These are phyloP conservation scores for Holothuria leucospilota DNA, from an alignment of 53 echinoderm and acorn worm genomes.

Conservation along the genomic window DNA sequence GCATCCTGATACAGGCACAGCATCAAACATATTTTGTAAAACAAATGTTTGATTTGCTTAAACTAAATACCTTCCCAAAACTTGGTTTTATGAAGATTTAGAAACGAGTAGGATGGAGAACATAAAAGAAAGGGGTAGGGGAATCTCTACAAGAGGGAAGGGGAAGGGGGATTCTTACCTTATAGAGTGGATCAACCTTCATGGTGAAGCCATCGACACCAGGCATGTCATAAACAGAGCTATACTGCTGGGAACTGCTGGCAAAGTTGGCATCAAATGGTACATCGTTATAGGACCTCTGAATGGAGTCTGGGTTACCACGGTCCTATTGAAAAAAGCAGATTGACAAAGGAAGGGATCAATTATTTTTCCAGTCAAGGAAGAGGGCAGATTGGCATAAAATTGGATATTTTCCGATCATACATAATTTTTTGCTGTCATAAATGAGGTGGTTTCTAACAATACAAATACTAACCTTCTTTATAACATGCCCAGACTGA, in stretches of 20 bases:
- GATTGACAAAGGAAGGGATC: background rate
- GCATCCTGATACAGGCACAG: too few species aligned
- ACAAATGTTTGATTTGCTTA: too few species aligned
- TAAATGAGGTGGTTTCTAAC: too few species aligned
- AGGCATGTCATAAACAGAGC: conserved; percentile 86
- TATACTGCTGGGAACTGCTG: conserved; percentile 64
- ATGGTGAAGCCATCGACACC: conserved; percentile 99
- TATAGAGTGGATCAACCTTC: conserved; percentile 97
- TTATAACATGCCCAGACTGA: too few species aligned
- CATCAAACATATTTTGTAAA: too few species aligned
- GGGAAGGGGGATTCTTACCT: conserved; percentile 51
- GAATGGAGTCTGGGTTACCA: conserved; percentile 83
- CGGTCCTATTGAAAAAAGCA: conserved; percentile 77
- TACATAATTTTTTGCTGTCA: background rate
- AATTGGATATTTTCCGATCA: background rate
- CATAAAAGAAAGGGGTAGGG: too few species aligned
- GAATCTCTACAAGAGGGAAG: too few species aligned
- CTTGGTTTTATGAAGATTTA: too few species aligned
- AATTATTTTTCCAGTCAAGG: background rate
- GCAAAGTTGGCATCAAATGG: conserved; percentile 95
- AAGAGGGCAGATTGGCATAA: background rate
- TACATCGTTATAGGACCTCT: conserved; percentile 78
- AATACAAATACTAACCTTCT: too few species aligned
- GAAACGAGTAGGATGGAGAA: too few species aligned
- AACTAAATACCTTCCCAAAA: too few species aligned